Base-by-base conservation (phyloP, 2,888 invertebrate species). In the Oscheius onirici region DNA sequence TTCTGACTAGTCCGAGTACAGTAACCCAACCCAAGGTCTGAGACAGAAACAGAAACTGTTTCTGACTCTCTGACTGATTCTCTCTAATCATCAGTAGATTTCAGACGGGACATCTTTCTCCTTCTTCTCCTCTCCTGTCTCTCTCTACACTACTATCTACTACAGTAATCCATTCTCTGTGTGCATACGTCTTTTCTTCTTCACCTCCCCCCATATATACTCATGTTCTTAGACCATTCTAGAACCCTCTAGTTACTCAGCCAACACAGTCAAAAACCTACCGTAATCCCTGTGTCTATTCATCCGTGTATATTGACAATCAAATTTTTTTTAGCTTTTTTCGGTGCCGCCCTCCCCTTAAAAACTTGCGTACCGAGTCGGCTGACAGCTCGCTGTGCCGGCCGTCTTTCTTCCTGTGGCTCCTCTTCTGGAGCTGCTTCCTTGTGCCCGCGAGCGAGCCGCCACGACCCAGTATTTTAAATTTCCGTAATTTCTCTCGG, bases 321-420 rank as follows among this genome's bases (percentile, higher is more conserved):
- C 49, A 49, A 49, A 49, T 49, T 49, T 22, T 22, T 49, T 17
- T 15, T 49, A 20, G 17, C 17, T 49, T 10, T 15, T 49, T 8
- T 34, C 34, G 34, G 49, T 49, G 49, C 20, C 49, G 15, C 17
- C 17, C 17, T 10, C 22, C 15, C 24, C 17, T 40, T 8, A 20
- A 15, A 34, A 26, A n/a, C n/a, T 22, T 20, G 2, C 24, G 17
- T 3, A 43, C 34, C 40, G 60, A 40, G 60, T 44, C 60, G 44
- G 60, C 22, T 34, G 44, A 49, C 67, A 68, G 55, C 52, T 54
- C 67, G 67, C 54, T 54, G 26, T 44, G 26, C 22, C 24, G 67
- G 55, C 67, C 55, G 67, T 68, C 67, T 68, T 68, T 68, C 67
- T 34, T 8, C 34, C 34, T 34, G 63, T 54, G 43, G 28, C 65